Percentiles rank a stretch among this genome's conserved stretches.
Conservation (phyloP, 2,888 invertebrate genomes). For the Rhingia campestris region DNA sequence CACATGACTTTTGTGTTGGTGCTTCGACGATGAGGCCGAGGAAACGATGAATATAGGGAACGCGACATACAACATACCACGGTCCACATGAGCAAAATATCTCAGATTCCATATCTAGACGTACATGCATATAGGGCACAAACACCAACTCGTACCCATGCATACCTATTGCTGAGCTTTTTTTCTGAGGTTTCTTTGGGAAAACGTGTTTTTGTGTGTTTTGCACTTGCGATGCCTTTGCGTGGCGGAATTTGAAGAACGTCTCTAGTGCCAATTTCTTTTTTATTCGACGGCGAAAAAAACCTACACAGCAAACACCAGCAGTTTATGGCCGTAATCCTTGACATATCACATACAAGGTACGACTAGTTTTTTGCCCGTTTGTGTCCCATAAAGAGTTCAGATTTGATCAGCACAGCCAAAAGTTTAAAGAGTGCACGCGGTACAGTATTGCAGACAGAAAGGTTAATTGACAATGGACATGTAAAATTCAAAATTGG, state of each 20-base stretch:
- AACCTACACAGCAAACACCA: slow-evolving; percentile 35
- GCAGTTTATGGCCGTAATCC: slow-evolving; percentile 67
- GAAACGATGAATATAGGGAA: slow-evolving; percentile 38
- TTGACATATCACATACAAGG: slow-evolving; percentile 68
- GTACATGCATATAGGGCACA: neutral
- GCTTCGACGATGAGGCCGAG: slow-evolving; percentile 17
- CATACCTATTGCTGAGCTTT: neutral
- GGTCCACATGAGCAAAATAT: slow-evolving; percentile 65
- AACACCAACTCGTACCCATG: neutral
- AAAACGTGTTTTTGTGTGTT: slow-evolving; percentile 37
- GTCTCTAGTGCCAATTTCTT: slow-evolving; percentile 63
- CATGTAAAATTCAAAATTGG: too few relatives aligned
- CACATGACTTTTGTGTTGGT: slow-evolving; percentile 44
- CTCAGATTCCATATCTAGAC: slow-evolving; percentile 47
- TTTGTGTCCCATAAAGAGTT: slow-evolving; percentile 34
- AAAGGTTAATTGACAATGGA: too few relatives aligned
- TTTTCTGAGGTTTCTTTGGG: slow-evolving; percentile 47
- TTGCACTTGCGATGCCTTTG: slow-evolving; percentile 25
- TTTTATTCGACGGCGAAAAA: slow-evolving; percentile 20
- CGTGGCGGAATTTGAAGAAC: slow-evolving; percentile 64
- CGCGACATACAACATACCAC: slow-evolving; percentile 51
- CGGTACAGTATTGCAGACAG: slow-evolving; percentile 9
- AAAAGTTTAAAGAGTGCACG: slow-evolving; percentile 3
- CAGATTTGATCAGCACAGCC: slow-evolving; percentile 54
- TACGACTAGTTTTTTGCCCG: slow-evolving; percentile 32